A percentile compares a stretch with the other conserved stretches of the same genome.
phyloP scores from a whole-genome alignment of 2,797 vertebrate species.

The Morelia viridis region DNA sequence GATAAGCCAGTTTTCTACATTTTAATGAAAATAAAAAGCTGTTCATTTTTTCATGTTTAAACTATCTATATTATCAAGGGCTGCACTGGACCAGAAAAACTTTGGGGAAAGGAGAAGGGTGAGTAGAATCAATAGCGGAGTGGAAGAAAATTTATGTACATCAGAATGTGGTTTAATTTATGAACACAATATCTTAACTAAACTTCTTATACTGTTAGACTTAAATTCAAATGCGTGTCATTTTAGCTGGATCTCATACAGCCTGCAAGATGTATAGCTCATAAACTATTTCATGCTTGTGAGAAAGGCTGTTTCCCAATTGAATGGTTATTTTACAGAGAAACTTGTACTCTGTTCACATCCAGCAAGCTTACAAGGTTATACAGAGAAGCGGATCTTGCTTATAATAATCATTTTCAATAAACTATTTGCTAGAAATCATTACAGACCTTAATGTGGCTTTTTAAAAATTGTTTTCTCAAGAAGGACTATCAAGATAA shows the following conservation, averaged over 20 bases:
- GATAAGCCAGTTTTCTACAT: neutral
- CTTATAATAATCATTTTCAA: slow-evolving; percentile 20
- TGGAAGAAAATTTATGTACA: neutral
- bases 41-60: neutral
- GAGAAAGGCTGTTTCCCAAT: slow-evolving; percentile 20
- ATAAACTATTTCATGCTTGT: slow-evolving; percentile 40
- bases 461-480: neutral
- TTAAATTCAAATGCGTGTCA: slow-evolving; percentile 31
- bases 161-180: neutral
- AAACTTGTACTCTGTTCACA: slow-evolving; percentile 29
- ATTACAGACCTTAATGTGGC: neutral
- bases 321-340: slow-evolving; percentile 11
- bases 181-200: neutral
- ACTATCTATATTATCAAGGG: slow-evolving; percentile 5
- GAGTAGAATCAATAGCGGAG: neutral
- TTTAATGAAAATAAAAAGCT: neutral
- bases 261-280: slow-evolving; percentile 34
- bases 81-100: neutral
- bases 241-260: slow-evolving; percentile 25
- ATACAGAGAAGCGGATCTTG: neutral
- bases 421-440: neutral
- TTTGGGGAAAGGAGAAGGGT: neutral
- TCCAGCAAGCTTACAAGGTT: neutral
- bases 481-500: neutral
- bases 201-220: slow-evolving; percentile 23